Conservation (phyloP, 2,888 invertebrate genomes). For the Gasteruption jaculator region DNA sequence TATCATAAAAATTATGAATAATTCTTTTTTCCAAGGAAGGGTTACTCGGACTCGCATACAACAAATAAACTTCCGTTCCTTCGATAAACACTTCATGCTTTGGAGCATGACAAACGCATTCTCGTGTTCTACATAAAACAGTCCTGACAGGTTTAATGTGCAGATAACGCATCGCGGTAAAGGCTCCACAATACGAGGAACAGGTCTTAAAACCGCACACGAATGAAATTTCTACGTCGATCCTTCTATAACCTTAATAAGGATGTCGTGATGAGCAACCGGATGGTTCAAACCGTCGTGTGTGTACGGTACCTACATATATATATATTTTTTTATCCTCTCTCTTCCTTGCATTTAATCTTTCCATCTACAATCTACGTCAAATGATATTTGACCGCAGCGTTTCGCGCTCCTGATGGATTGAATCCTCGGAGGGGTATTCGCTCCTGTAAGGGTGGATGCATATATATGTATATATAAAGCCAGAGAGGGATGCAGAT, state of each 20-base stretch:
- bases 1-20: no score
- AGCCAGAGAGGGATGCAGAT: constrained; percentile 49
- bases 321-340: neutral
- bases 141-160: no score
- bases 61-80: no score
- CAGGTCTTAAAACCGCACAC: no score
- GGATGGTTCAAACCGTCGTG: constrained; percentile 18
- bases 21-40: no score
- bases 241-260: constrained; percentile 24
- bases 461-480: constrained; percentile 13
- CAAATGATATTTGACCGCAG: constrained; percentile 28
- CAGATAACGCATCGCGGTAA: no score
- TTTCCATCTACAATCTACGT: constrained; percentile 30
- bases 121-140: no score
- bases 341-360: constrained; percentile 18
- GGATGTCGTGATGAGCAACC: constrained; percentile 25
- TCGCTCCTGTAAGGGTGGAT: constrained; percentile 16
- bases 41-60: no score
- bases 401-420: constrained; percentile 16
- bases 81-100: no score
- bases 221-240: no score
- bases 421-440: neutral
- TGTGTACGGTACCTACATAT: constrained; percentile 3
- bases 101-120: no score
- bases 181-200: no score